phyloP scores from a whole-genome alignment of 1,140 invertebrate species.

The Eulimnadia texana region DNA sequence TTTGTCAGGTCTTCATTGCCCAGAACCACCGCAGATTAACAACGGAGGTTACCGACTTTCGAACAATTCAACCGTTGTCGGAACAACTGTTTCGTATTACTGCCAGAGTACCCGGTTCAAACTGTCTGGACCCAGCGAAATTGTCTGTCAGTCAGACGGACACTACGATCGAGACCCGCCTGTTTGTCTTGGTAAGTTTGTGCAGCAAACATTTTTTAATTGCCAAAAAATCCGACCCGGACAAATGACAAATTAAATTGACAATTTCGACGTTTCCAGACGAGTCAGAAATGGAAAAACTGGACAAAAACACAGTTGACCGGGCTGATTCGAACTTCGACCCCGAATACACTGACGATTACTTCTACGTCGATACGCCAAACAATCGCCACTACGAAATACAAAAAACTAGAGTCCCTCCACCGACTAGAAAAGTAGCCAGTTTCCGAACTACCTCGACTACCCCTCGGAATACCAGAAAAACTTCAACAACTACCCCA shows the following conservation, averaged over 20 bases:
- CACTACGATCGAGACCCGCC: constrained; percentile 62
- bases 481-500: background rate
- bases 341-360: background rate
- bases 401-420: too few relatives aligned
- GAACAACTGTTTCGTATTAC: constrained; percentile 55
- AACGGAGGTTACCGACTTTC: constrained; percentile 51
- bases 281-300: background rate
- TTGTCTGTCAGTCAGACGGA: constrained; percentile 57
- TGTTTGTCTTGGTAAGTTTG: constrained; percentile 43
- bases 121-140: constrained; percentile 47
- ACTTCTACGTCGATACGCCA: background rate
- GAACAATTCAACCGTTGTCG: constrained; percentile 43
- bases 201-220: background rate
- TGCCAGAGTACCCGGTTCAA: constrained; percentile 48
- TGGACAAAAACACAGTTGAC: background rate
- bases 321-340: background rate
- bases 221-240: too few relatives aligned
- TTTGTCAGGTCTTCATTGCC: constrained; percentile 52
- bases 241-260: too few relatives aligned
- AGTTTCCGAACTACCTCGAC: too few relatives aligned
- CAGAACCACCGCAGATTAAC: constrained; percentile 48
- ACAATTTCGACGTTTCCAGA: background rate
- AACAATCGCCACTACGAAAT: background rate
- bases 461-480: too few relatives aligned
- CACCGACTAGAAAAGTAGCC: too few relatives aligned